Evolutionary conservation across 2,888 invertebrate genomes (phyloP).

Genomic region (Drosophila kambysellisi): DNA sequence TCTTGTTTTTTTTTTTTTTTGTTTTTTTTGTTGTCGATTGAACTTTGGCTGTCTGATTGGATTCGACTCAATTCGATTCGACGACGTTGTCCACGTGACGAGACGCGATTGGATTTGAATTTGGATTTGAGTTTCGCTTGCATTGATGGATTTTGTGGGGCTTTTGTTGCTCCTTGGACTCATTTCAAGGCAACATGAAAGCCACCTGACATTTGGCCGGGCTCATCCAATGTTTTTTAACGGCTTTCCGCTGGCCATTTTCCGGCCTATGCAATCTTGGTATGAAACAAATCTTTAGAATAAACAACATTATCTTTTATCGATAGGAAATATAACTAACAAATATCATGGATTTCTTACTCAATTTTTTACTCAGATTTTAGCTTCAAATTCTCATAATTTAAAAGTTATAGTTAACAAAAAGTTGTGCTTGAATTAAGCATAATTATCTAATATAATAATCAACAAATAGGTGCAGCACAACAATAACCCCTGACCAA

Average conservation of each 20-base stretch:
- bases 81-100: constrained; percentile 21
- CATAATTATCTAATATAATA: too few species aligned
- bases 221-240: constrained; percentile 13
- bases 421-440: too few species aligned
- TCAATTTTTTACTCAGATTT: too few species aligned
- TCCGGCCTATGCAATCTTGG: neutral
- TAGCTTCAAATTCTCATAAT: too few species aligned
- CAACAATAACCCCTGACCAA: neutral
- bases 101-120: constrained; percentile 35
- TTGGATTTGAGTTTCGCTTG: constrained; percentile 21
- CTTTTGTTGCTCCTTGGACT: constrained; percentile 33
- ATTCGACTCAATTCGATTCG: constrained; percentile 55
- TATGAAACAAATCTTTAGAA: neutral
- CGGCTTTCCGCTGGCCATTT: neutral
- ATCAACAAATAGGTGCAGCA: neutral
- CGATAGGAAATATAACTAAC: neutral
- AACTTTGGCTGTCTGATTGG: constrained; percentile 47
- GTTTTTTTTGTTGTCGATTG: constrained; percentile 19
- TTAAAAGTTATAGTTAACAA: too few species aligned
- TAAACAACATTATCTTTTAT: neutral
- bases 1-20: neutral
- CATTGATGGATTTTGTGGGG: constrained; percentile 48
- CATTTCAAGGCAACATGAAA: constrained; percentile 30
- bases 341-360: too few species aligned
- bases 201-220: constrained; percentile 27